Evolutionary conservation across 2,888 invertebrate genomes (phyloP), one percentile per base, ranked within the genome.

Genomic region (Oscheius sp.): DNA sequence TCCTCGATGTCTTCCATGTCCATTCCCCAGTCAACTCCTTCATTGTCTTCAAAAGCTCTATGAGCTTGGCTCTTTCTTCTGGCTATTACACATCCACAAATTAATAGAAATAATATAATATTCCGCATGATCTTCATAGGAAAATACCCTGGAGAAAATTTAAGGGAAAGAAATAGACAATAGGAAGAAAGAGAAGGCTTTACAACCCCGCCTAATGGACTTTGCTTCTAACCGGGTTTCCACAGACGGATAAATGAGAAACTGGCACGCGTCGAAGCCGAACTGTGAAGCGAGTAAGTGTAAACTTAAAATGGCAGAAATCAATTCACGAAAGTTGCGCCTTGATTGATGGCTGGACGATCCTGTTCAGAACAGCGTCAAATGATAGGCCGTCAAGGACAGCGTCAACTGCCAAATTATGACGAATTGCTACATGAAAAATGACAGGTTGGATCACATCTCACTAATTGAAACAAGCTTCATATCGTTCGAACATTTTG

Each of bases 21-120:
- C n/a, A 31, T 46, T 17, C 31, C 39, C 69, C 69, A 69, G 33
- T 65, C 42, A 4, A 69, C n/a, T 15, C 65, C 65, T 12, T 27
- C 53, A 25, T 33, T 45, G 10, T 69, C 46, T 23, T 69, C 69
- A 46, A 64, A 69, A 23, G 67, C 69, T 50, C 45, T 39, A 20
- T 53, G 55, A 15, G 72, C 52, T 53, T 72, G 72, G 25, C 65
- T 65, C 17, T 58, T 34, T 25, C 72, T 29, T 23, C 65, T 37
- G 10, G 53, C 8, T 29, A 37, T 2, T 3, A 39, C 12, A 12
- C 29, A 5, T 42, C 34, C 42, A 17, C 23, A 37, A 31, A 65
- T 17, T 6, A 39, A 29, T 10, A 65, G 37, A 29, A 46, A 20
- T 1, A 33, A 31, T 1, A 64, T 12, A 6, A 64, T n/a, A n/a